phyloP scores from a whole-genome alignment of 1,140 invertebrate genomes.

The Bombus haemorrhoidalis region DNA sequence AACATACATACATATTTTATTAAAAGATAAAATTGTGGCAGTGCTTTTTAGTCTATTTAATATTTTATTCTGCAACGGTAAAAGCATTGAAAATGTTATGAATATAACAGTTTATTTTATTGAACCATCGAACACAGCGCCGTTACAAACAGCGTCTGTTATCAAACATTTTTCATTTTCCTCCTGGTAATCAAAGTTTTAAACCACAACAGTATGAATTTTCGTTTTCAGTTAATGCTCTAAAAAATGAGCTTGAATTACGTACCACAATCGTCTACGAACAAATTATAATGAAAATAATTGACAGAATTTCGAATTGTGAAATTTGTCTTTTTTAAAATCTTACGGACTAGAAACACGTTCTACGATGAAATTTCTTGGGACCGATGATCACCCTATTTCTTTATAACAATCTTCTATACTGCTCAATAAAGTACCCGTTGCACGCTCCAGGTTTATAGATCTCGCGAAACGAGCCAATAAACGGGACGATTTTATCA shows the following conservation, averaged over 20 bases:
- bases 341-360: background rate
- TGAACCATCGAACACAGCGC: background rate
- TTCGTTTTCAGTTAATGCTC: background rate
- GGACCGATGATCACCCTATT: background rate
- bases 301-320: background rate
- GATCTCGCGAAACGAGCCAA: slow-evolving; percentile 2
- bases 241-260: background rate
- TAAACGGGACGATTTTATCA: slow-evolving; percentile 26
- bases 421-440: background rate
- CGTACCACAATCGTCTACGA: background rate
- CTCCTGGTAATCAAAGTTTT: too few relatives aligned
- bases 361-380: background rate
- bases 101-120: background rate
- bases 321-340: background rate
- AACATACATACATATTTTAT: background rate
- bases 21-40: background rate
- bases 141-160: too few relatives aligned
- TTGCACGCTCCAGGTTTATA: background rate
- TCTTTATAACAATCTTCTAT: background rate
- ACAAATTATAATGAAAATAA: background rate
- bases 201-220: too few relatives aligned
- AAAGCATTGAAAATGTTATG: background rate
- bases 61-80: background rate
- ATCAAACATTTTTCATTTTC: too few relatives aligned
- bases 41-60: background rate